Evolutionary conservation across 2,888 invertebrate genomes (phyloP), one percentile per base, ranked within the genome.

Genomic region (Microplitis deprimator): DNA sequence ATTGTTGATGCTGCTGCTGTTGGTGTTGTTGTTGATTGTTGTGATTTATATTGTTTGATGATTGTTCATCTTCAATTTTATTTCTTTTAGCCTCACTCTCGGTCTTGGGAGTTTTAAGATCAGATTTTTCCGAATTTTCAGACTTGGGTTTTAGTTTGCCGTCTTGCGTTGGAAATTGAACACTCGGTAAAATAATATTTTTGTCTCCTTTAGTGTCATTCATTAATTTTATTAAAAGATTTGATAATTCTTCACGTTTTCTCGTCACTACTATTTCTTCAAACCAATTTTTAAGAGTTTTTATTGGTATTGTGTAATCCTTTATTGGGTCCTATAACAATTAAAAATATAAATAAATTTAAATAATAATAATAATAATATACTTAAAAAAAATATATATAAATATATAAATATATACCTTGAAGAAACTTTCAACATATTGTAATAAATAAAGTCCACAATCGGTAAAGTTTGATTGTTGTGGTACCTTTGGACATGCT

Each of bases 381-480:
- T 68, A 6, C 67, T 29, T 29, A 29, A 29, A 29, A 29, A 50
- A 70, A 20, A 16, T n/a, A n/a, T n/a, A n/a, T n/a, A 16, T 1
- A 20, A 1, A 20, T 20, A 59, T n/a, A 60, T 72, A 16, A 1
- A 60, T 76, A 29, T 85, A 87, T 89, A 96, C 96, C 92, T 94
- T 93, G 90, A 98, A 98, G 91, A 99, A 98, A 79, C 95, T 95
- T 91, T 99, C 98, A 5, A 97, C 97, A 91, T 98, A 99, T 89
- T 99, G 98, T 75, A 99, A 91, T 78, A 99, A 92, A 90, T 96
- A 99, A 13, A 99, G 91, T 0, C 99, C 99, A 91, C 99, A 99
- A 90, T 99, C 99, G 62, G 96, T 96, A 88, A 95, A 97, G 91
- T 99, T 99, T 82, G 95, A 96, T 91, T 99, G 99, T 88, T 98